Conservation (phyloP, 2,113 vertebrate species). For the Candoia aspera region DNA sequence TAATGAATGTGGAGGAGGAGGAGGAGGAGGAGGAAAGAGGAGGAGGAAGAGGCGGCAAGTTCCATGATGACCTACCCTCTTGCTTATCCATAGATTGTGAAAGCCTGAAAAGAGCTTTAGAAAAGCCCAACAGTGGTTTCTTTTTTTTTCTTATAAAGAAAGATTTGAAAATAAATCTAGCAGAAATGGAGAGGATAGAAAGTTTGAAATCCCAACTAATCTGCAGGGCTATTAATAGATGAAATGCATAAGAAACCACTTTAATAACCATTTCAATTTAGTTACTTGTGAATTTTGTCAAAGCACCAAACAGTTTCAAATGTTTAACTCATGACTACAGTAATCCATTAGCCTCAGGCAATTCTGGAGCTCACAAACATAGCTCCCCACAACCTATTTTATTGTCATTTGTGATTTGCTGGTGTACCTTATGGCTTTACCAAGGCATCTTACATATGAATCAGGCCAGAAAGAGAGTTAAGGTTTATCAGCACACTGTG, state of each 20-base stretch:
- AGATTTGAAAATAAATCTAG: neutral
- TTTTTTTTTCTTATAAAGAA: slow-evolving; percentile 3
- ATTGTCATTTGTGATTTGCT: neutral
- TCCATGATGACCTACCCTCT: neutral
- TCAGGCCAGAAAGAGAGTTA: neutral
- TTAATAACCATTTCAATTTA: neutral
- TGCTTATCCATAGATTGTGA: neutral
- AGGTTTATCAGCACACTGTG: neutral
- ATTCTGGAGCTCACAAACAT: neutral
- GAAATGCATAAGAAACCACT: neutral
- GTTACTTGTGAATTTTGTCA: neutral
- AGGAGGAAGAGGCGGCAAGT: neutral
- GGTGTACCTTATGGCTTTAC: neutral
- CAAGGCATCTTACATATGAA: neutral
- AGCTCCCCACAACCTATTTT: neutral
- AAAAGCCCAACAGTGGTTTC: neutral
- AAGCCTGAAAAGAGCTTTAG: neutral
- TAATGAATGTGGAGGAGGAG: neutral
- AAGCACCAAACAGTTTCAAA: neutral
- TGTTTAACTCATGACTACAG: neutral
- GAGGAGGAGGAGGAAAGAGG: neutral
- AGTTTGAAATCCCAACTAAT: neutral
- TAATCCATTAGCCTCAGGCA: neutral
- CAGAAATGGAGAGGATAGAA: neutral
- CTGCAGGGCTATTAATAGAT: neutral